Evolutionary conservation across 92 coral and sea anemone genomes (phyloP).

Genomic region (Ricordea florida): DNA sequence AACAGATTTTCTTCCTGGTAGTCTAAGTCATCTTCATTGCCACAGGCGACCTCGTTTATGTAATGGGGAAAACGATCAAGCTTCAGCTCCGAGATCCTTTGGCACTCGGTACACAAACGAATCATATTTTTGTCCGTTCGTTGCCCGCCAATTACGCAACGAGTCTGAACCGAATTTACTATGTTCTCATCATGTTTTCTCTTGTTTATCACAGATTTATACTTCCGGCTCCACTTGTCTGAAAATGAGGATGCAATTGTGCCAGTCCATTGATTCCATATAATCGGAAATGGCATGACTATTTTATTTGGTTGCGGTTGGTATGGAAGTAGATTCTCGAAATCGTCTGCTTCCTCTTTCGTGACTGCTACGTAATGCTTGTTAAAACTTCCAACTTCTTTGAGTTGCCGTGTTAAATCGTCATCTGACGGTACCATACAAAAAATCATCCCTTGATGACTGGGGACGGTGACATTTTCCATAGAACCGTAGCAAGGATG

Average conservation of each 20-base stretch:
- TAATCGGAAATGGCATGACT: conserved; percentile 4
- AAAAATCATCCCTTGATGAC: conserved; percentile 15
- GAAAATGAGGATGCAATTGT: background rate
- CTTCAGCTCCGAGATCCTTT: conserved; percentile 12
- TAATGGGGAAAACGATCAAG: conserved; percentile 28
- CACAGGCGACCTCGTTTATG: conserved; percentile 67
- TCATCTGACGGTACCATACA: conserved; percentile 56
- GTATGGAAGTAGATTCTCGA: conserved; percentile 27
- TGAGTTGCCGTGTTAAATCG: conserved; percentile 28
- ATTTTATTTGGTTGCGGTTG: background rate
- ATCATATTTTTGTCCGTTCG: background rate
- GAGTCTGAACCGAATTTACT: background rate
- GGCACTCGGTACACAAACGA: conserved; percentile 65
- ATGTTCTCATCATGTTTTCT: conserved; percentile 1
- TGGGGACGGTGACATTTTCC: conserved; percentile 33
- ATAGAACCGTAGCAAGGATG: conserved; percentile 32
- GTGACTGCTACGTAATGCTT: conserved; percentile 52
- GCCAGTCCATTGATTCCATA: conserved; percentile 7
- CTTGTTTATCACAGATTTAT: background rate
- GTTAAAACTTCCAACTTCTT: conserved; percentile 48
- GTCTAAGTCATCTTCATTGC: too few species aligned
- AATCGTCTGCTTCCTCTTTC: conserved; percentile 28
- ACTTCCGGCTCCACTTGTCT: background rate
- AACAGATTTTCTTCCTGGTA: background rate
- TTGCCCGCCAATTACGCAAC: background rate